A percentile compares a stretch with the other conserved stretches of the same genome.
These are phyloP conservation scores for Thereva unica DNA, from an alignment of 2,888 invertebrate genomes.

Conservation along the genomic window DNA sequence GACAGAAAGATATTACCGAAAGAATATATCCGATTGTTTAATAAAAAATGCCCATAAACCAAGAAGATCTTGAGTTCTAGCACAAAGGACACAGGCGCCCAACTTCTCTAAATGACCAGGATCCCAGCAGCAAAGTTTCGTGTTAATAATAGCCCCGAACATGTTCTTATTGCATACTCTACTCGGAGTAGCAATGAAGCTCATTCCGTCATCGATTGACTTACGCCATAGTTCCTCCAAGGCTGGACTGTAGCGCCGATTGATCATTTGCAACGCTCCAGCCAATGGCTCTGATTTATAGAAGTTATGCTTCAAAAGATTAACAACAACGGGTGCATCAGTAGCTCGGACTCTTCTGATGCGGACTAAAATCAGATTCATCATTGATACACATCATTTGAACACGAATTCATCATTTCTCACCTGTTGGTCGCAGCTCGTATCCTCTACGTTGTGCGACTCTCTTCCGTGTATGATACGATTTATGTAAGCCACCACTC, in stretches of 20 bases:
- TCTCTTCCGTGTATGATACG: too few relatives aligned
- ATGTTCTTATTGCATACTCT: neutral
- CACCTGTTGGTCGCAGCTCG: too few relatives aligned
- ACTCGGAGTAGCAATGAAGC: conserved; percentile 14
- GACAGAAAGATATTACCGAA: neutral
- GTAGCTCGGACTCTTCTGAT: too few relatives aligned
- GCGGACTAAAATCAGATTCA: too few relatives aligned
- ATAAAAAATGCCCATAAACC: conserved; percentile 23
- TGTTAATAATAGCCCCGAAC: conserved; percentile 21
- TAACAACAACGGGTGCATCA: too few relatives aligned
- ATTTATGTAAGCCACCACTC: too few relatives aligned
- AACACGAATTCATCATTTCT: too few relatives aligned
- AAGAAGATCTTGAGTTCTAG: conserved; percentile 19
- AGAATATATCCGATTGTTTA: conserved; percentile 15
- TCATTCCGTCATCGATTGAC: conserved; percentile 13
- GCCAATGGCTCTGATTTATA: conserved; percentile 9
- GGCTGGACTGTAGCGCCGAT: conserved; percentile 9
- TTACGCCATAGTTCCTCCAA: conserved; percentile 15
- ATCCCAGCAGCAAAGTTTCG: conserved; percentile 14
- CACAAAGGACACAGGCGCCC: conserved; percentile 8
- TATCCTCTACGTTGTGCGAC: too few relatives aligned
- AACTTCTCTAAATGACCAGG: conserved; percentile 1
- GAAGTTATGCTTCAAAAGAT: too few relatives aligned
- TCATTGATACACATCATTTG: too few relatives aligned
- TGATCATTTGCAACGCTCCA: conserved; percentile 8